Base-by-base conservation (phyloP, 1,140 invertebrate genomes). In the Gerris buenoi region DNA sequence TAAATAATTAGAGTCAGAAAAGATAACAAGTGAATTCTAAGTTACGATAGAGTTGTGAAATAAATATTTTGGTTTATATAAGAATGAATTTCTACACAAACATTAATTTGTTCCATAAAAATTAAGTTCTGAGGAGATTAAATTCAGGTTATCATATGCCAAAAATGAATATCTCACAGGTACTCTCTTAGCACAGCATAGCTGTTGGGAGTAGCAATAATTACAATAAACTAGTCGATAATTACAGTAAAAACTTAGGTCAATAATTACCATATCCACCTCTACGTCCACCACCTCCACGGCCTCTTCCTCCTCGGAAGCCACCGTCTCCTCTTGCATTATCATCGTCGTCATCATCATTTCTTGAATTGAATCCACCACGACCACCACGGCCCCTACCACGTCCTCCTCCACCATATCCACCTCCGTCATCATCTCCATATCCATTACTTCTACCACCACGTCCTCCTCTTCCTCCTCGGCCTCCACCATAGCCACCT, bases 391-490 rank as follows among this genome's bases (percentile, higher is more conserved):
- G 5, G 15, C 26, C 28, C 27, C 67, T 27, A 5, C 56, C 33
- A 57, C 69, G 69, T 18, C 70, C 67, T 18, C 69, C 69, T 3
- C 64, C 67, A 1, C 69, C 70, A 46, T 3, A 67, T 72, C 0
- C 72, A 71, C 0, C 22, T 22, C 23, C 56, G 13, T 23, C 70
- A 69, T 13, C 33, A 10, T 18, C 33, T 61, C 28, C n/a, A 27
- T 18, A 1, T 25, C 59, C 59, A 62, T 69, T 56, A 28, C 65
- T 29, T 28, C 69, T 56, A 23, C 61, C 46, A 28, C 46, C 57
- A 46, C 58, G 65, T 25, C 57, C n/a, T 57, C 64, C 60, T 56
- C 63, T 25, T n/a, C 62, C 23, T 27, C 63, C 46, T 23, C 25
- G 2, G 22, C 57, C 63, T 1, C 57, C 60, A 62, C 22, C 46